phyloP scores from a whole-genome alignment of 2,113 vertebrate genomes.

The Pongo abelii region DNA sequence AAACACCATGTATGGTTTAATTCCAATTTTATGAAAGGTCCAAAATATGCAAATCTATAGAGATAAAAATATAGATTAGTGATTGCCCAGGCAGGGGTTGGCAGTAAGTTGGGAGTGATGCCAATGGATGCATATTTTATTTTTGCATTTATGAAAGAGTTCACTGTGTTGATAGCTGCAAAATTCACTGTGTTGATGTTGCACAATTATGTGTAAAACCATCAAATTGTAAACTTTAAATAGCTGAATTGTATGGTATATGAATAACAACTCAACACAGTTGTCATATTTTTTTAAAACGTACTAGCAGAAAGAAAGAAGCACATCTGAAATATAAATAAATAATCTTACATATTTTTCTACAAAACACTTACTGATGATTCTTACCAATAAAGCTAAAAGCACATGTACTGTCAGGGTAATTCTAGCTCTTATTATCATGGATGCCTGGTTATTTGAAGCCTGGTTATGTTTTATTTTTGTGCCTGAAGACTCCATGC shows the following conservation, averaged over 20 bases:
- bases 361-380: background rate
- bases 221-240: background rate
- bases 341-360: background rate
- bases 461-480: background rate
- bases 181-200: background rate
- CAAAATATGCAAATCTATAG: too few relatives aligned
- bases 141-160: background rate
- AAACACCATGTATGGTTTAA: too few relatives aligned
- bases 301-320: background rate
- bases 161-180: background rate
- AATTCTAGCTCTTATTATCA: background rate
- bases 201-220: background rate
- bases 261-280: background rate
- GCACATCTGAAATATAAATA: background rate
- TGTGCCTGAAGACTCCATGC: background rate
- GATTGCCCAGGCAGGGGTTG: background rate
- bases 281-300: background rate
- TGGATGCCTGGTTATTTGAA: background rate
- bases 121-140: background rate
- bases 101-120: background rate
- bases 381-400: background rate
- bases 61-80: background rate
- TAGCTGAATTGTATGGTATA: too few relatives aligned
- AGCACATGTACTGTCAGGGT: background rate
- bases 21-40: too few relatives aligned